These are phyloP conservation scores for Ariopsis seemanni DNA, from an alignment of 2,113 vertebrate species.

Conservation along the genomic window DNA sequence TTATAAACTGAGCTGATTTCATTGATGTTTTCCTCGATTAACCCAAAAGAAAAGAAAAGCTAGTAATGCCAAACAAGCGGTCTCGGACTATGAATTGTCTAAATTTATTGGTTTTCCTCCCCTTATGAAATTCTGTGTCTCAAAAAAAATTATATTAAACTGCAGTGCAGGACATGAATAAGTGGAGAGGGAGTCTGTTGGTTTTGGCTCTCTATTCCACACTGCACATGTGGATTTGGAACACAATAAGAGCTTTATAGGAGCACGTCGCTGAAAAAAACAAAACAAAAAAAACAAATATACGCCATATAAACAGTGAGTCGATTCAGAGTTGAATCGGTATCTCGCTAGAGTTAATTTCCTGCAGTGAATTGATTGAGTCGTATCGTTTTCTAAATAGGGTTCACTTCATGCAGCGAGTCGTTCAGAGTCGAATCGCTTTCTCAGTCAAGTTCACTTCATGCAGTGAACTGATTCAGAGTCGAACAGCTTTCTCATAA, in stretches of 20 bases:
- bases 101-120: background rate
- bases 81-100: background rate
- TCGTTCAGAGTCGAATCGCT: no score
- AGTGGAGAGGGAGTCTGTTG: background rate
- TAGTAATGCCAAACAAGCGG: slow-evolving; percentile 21
- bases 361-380: no score
- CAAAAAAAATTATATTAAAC: background rate
- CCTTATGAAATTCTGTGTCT: no score
- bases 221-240: background rate
- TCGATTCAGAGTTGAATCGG: no score
- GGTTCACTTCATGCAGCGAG: no score
- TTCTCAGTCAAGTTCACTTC: no score
- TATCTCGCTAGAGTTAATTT: no score
- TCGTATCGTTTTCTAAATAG: no score
- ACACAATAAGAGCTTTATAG: background rate
- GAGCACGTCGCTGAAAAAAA: background rate
- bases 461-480: no score
- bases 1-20: background rate
- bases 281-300: no score
- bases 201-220: background rate
- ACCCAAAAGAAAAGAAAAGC: slow-evolving; percentile 25
- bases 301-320: background rate
- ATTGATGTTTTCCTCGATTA: slow-evolving; percentile 15
- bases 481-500: no score
- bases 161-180: background rate